Conservation (phyloP, 2,797 vertebrate genomes). For the Tinamus major region DNA sequence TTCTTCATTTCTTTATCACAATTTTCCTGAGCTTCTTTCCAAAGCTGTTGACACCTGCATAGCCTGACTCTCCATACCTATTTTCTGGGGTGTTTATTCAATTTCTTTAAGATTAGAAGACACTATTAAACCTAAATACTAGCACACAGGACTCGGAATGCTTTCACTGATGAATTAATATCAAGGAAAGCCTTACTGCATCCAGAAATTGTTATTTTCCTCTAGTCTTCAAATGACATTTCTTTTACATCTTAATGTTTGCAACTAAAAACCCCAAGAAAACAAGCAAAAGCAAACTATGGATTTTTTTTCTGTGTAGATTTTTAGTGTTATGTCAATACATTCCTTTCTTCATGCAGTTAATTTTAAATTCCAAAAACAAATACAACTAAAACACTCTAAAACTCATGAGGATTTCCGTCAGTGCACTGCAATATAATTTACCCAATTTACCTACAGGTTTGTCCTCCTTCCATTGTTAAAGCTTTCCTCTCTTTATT, state of each 20-base stretch:
- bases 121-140: neutral
- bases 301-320: neutral
- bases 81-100: neutral
- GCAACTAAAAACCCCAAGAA: fast-evolving
- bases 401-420: neutral
- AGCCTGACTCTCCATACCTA: neutral
- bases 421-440: neutral
- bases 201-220: neutral
- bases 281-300: neutral
- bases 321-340: neutral
- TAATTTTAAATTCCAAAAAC: neutral
- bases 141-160: neutral
- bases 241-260: neutral
- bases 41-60: neutral
- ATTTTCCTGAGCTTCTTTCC: neutral
- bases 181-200: neutral
- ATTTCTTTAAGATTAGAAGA: neutral
- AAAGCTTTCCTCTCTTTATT: neutral
- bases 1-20: neutral
- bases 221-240: neutral
- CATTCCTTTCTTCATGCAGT: neutral
- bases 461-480: neutral
- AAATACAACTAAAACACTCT: neutral
- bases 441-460: neutral
- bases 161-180: neutral